Evolutionary conservation across 2,113 vertebrate species (phyloP), one percentile per base, ranked within the genome.

Genomic region (Gobio gobio): DNA sequence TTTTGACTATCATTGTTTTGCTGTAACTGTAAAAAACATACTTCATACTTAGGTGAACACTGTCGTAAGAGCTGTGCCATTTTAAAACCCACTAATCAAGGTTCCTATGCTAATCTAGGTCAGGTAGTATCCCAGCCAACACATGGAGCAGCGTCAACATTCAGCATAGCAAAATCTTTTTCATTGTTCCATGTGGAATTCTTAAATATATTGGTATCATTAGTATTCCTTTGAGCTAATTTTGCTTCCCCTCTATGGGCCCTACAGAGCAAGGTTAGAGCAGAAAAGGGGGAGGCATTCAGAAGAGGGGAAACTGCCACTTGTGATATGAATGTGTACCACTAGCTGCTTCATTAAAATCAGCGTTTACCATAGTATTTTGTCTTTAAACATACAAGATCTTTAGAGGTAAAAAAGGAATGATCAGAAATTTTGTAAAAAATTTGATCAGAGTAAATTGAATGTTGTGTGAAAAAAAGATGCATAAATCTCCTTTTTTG

Each of bases 221-320:
- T 93, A 95, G 93, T 93, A 94, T 94, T 94, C 93, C 90, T 90
- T 87, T 86, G 89, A 90, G 90, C 54, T 56, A 91, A 88, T 89
- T 91, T 90, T 87, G 90, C 90, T 88, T 87, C 51, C 82, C 72
- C 92, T 94, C 80, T 61, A 59, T n/a, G 66, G 81, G 81, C 81
- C 88, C 80, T 91, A 93, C 86, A 93, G 93, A 92, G 90, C 92
- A 94, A 94, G 91, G 91, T 92, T 93, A 90, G 87, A 90, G 90
- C 89, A 92, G 89, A 91, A 88, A 83, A 84, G n/a, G 51, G 51
- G 9, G 83, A 73, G 24, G 26, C 56, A 63, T 83, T 72, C 68
- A 72, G 16, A 66, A 64, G 47, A 80, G 36, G 10, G 33, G 33
- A 78, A 75, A 88, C 64, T 58, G 33, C 22, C 74, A 79, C 51